Percentiles rank a stretch among this genome's conserved stretches.
These are phyloP conservation scores for Tigriopus californicus DNA, from an alignment of 2,888 invertebrate genomes.

Conservation along the genomic window DNA sequence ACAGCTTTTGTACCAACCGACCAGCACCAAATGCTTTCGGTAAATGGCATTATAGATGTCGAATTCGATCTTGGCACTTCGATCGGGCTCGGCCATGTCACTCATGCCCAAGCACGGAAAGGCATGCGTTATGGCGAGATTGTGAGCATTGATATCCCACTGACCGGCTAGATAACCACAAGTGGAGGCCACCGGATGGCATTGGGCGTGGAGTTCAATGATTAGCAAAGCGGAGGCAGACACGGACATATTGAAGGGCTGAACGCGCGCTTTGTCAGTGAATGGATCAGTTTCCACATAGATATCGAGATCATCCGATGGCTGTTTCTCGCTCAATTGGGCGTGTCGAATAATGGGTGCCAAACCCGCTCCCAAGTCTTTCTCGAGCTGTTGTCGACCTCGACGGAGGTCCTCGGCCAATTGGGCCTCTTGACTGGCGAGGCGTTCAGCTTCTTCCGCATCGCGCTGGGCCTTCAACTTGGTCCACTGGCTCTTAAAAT, in stretches of 20 bases:
- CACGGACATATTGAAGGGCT: constrained; percentile 73
- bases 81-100: constrained; percentile 48
- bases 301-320: constrained; percentile 50
- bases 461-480: constrained; percentile 22
- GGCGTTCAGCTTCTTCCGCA: neutral
- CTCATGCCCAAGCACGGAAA: constrained; percentile 64
- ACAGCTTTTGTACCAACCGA: constrained; percentile 96
- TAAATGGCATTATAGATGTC: constrained; percentile 69
- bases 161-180: constrained; percentile 77
- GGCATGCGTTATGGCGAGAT: constrained; percentile 63
- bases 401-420: neutral
- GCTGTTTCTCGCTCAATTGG: constrained; percentile 17
- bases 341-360: constrained; percentile 4
- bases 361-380: neutral
- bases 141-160: constrained; percentile 84
- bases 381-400: neutral
- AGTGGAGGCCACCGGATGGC: constrained; percentile 58
- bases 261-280: constrained; percentile 65
- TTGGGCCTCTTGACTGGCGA: neutral
- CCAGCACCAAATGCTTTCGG: constrained; percentile 53
- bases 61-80: constrained; percentile 38
- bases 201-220: constrained; percentile 80
- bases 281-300: constrained; percentile 76
- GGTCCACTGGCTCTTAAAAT: constrained; percentile 68
- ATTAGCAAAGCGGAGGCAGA: constrained; percentile 67